These are phyloP conservation scores for Crotophaga sulcirostris DNA, from an alignment of 2,113 vertebrate species.

Conservation along the genomic window DNA sequence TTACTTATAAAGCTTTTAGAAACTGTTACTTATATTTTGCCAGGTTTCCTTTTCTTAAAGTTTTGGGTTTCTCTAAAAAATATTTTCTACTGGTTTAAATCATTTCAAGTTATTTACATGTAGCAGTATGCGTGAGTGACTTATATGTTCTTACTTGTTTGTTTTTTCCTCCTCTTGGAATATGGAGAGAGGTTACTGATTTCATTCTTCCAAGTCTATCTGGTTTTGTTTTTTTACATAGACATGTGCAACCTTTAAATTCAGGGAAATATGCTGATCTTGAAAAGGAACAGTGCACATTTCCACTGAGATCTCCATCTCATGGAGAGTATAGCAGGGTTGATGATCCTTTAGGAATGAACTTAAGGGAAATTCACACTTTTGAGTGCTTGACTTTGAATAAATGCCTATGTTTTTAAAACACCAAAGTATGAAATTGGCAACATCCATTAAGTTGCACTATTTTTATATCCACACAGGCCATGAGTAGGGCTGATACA, in stretches of 20 bases:
- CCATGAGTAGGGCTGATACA: not conserved
- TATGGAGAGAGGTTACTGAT: not conserved
- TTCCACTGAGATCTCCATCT: not conserved
- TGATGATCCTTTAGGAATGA: not conserved
- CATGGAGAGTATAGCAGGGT: not conserved
- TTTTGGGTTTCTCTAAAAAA: not conserved
- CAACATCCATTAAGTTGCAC: not conserved
- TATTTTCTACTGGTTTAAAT: not conserved
- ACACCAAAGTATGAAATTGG: not conserved
- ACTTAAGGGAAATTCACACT: not conserved
- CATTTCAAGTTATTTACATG: not conserved
- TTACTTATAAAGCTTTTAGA: not conserved
- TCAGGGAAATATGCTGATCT: not conserved
- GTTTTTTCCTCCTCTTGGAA: not conserved
- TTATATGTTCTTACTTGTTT: not conserved
- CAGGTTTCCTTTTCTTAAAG: not conserved
- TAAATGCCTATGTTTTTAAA: not conserved
- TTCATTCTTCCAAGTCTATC: not conserved
- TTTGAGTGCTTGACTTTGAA: not conserved
- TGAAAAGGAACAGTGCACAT: not conserved
- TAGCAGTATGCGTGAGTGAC: not conserved
- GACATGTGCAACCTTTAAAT: not conserved
- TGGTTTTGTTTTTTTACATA: not conserved
- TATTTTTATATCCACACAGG: not conserved
- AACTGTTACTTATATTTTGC: not conserved